These are phyloP conservation scores for Microcebus ravelobensis DNA, from an alignment of 2,113 vertebrate species.

Conservation along the genomic window DNA sequence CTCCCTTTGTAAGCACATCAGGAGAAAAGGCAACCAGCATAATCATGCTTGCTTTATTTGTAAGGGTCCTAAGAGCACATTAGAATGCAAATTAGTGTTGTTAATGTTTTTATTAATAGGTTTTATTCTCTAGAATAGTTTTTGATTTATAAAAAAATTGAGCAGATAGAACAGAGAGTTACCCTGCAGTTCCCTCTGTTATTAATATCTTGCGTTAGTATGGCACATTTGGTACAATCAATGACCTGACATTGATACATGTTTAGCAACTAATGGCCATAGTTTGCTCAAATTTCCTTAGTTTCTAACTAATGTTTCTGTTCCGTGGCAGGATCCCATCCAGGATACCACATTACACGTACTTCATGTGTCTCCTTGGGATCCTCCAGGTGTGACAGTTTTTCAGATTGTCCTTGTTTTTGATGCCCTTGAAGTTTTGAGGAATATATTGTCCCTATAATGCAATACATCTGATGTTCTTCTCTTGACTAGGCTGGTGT, in stretches of 20 bases:
- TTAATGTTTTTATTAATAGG: not conserved
- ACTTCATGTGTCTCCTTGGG: not conserved
- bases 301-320: not conserved
- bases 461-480: not conserved
- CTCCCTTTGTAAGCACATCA: not conserved
- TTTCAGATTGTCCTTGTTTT: not conserved
- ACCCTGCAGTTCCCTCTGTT: not conserved
- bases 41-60: not conserved
- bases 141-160: not conserved
- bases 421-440: not conserved
- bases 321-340: not conserved
- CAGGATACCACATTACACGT: not conserved
- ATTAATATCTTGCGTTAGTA: not conserved
- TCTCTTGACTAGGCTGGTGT: not conserved
- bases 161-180: not conserved
- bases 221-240: not conserved
- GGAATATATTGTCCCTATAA: accelerated
- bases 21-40: not conserved
- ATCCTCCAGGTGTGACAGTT: not conserved
- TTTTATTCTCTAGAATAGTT: not conserved
- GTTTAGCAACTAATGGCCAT: not conserved
- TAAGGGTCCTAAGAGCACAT: not conserved
- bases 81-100: not conserved
- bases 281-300: not conserved
- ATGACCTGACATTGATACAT: not conserved